Percentiles rank a stretch among this genome's conserved stretches.
phyloP scores from a whole-genome alignment of 2,113 vertebrate species.

The Ictalurus furcatus region DNA sequence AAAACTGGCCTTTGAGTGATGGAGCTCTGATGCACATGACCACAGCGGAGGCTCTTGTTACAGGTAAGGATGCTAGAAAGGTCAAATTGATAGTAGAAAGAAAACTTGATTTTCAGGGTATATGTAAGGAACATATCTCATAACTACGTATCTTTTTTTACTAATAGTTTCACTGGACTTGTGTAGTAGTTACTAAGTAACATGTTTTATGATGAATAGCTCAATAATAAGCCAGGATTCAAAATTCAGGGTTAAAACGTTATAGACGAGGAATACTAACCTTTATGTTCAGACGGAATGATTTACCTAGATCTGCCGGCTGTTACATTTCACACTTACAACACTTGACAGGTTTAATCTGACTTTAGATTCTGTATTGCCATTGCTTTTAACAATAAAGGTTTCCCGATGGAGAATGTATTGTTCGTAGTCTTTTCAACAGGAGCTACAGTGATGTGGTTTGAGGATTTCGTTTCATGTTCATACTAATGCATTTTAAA shows the following conservation, averaged over 20 bases:
- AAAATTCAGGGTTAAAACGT: neutral
- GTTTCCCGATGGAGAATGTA: neutral
- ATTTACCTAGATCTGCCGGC: neutral
- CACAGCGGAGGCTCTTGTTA: slow-evolving; percentile 87
- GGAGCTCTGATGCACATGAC: slow-evolving; percentile 90
- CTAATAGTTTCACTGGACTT: neutral
- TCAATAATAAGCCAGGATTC: neutral
- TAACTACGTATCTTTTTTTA: neutral
- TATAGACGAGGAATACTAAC: neutral
- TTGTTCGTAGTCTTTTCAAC: neutral
- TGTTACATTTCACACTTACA: neutral
- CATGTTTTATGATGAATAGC: neutral
- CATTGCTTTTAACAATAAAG: neutral
- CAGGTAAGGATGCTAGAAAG: slow-evolving; percentile 75
- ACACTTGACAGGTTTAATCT: neutral
- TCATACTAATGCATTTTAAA: neutral
- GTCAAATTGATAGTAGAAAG: neutral
- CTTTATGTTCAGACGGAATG: neutral
- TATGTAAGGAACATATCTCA: too few relatives aligned
- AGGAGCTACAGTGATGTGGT: neutral
- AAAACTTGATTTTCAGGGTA: too few relatives aligned
- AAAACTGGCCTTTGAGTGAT: slow-evolving; percentile 91
- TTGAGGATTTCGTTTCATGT: neutral
- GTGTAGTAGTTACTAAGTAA: neutral
- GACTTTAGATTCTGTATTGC: neutral